These are phyloP conservation scores for Cephalopachus bancanus DNA, from an alignment of 2,797 vertebrate species.

Conservation along the genomic window DNA sequence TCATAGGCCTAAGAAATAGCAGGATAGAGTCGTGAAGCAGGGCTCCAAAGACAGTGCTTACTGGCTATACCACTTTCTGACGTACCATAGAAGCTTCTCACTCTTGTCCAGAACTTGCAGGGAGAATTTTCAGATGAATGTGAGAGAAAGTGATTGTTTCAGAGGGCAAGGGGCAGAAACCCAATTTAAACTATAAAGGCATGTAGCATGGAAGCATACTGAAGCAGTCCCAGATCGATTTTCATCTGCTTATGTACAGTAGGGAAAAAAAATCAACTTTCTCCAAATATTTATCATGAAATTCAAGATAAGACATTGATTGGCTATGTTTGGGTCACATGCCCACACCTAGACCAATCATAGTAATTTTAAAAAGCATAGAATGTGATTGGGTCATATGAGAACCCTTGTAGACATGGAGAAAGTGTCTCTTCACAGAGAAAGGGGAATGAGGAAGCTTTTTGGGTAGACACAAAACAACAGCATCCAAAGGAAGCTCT, in stretches of 20 bases:
- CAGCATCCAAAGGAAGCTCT: background rate
- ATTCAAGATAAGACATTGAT: background rate
- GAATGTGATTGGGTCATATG: background rate
- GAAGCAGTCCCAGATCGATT: background rate
- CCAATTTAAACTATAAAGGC: background rate
- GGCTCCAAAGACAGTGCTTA: background rate
- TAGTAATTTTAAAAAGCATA: background rate
- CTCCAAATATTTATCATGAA: background rate
- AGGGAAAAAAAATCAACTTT: background rate
- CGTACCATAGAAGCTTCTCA: background rate
- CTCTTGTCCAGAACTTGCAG: background rate
- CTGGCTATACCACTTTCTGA: background rate
- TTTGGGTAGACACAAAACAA: background rate
- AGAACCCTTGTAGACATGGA: background rate
- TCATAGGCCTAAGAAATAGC: background rate
- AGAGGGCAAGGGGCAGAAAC: background rate
- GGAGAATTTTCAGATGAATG: background rate
- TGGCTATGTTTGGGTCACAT: background rate
- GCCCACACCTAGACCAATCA: background rate
- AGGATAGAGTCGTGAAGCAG: background rate
- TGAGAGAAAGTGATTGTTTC: background rate
- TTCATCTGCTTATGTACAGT: background rate
- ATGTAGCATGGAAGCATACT: background rate
- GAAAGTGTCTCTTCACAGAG: background rate
- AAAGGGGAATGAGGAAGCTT: background rate